Conservation (phyloP, 2,888 invertebrate genomes). For the Ormyrus pomaceus region DNA sequence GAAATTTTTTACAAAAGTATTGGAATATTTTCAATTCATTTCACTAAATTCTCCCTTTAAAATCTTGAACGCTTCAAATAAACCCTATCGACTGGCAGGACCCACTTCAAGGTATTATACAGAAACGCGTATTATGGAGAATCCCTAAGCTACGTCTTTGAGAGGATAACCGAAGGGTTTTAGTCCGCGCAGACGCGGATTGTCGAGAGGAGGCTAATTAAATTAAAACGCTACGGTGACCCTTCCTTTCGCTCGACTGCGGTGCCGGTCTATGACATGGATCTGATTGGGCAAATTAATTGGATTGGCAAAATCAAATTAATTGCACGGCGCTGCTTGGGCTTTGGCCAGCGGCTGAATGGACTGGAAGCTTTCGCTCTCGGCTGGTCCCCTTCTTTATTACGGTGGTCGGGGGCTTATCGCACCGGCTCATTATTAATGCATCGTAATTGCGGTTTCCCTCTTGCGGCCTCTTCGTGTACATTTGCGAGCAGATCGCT, state of each 20-base stretch:
- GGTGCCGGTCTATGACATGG: conserved; percentile 16
- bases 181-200: too few species aligned
- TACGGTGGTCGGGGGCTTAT: background rate
- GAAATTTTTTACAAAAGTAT: too few species aligned
- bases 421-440: conserved; percentile 24
- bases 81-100: too few species aligned
- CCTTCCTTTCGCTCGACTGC: background rate
- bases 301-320: conserved; percentile 53
- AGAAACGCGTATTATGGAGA: too few species aligned
- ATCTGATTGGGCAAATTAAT: conserved; percentile 55
- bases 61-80: too few species aligned
- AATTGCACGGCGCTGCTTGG: conserved; percentile 43
- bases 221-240: conserved; percentile 38
- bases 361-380: background rate
- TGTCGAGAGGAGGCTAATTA: conserved; percentile 29
- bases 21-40: too few species aligned
- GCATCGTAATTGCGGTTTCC: conserved; percentile 27
- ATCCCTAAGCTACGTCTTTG: too few species aligned
- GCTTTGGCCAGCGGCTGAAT: conserved; percentile 12
- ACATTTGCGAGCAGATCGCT: too few species aligned
- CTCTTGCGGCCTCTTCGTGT: background rate
- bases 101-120: too few species aligned
- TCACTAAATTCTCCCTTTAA: too few species aligned
- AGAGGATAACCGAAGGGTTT: too few species aligned
- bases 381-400: background rate